These are phyloP conservation scores for Ictalurus punctatus DNA, from an alignment of 2,113 vertebrate species.

Conservation along the genomic window DNA sequence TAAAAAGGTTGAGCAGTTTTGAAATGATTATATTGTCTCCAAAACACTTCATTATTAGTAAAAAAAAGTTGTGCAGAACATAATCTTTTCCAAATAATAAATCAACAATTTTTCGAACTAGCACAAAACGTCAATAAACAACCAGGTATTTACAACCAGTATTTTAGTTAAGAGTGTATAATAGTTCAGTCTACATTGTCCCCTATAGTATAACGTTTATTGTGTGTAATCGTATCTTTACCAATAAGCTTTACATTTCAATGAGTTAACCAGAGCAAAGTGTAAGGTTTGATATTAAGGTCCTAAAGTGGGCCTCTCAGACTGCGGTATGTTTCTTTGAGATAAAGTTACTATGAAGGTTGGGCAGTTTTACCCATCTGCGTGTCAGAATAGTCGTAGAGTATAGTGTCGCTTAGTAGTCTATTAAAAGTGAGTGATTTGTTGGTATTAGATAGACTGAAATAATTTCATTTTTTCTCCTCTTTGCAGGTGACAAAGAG, in stretches of 20 bases:
- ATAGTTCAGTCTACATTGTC: background rate
- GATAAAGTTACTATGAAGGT: background rate
- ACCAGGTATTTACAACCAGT: background rate
- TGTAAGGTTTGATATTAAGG: background rate
- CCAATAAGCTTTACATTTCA: background rate
- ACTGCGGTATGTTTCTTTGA: background rate
- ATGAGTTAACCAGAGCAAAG: background rate
- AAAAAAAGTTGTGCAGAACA: too few relatives aligned
- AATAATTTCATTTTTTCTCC: background rate
- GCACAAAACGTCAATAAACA: background rate
- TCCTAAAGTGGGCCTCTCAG: background rate
- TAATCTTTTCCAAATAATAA: background rate
- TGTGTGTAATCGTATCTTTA: background rate
- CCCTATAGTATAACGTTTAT: background rate
- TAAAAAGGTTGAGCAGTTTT: background rate
- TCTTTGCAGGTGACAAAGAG: constrained; percentile 92
- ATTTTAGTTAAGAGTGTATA: background rate
- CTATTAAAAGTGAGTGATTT: background rate
- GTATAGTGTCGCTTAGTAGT: background rate
- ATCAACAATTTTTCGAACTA: background rate
- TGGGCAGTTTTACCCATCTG: background rate
- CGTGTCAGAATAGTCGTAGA: background rate
- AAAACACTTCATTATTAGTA: too few relatives aligned
- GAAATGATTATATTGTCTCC: background rate
- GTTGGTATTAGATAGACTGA: background rate